phyloP scores from a whole-genome alignment of 2,797 vertebrate genomes.

The Melanotaenia maccullochi region DNA sequence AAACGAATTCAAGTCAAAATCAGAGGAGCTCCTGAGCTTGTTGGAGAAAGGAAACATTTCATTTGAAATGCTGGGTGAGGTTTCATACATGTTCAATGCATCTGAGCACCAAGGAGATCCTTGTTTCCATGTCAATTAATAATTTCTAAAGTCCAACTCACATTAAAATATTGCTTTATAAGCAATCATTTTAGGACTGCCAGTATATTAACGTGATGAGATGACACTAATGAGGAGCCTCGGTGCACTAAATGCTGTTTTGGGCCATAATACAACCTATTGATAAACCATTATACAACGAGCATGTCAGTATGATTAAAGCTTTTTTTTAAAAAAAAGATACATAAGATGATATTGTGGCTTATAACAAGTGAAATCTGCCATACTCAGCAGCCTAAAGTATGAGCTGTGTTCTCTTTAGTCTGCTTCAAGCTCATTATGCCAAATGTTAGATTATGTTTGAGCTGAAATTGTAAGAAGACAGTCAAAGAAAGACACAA shows the following conservation, averaged over 20 bases:
- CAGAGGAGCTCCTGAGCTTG: slow-evolving; percentile 40
- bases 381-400: slow-evolving; percentile 35
- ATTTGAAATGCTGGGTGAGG: slow-evolving; percentile 41
- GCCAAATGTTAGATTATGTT: slow-evolving; percentile 26
- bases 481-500: slow-evolving; percentile 12
- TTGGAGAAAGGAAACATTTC: slow-evolving; percentile 42
- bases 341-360: slow-evolving; percentile 27
- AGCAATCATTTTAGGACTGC: slow-evolving; percentile 26
- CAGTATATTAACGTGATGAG: slow-evolving; percentile 40
- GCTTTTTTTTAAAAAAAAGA: slow-evolving; percentile 31
- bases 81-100: slow-evolving; percentile 45
- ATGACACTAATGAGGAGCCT: slow-evolving; percentile 29
- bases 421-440: slow-evolving; percentile 36
- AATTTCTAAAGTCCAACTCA: not conserved
- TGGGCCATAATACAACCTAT: slow-evolving; percentile 13
- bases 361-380: slow-evolving; percentile 52
- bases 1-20: slow-evolving; percentile 45
- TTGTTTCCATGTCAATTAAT: slow-evolving; percentile 30
- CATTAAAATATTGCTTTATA: slow-evolving; percentile 34
- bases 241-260: slow-evolving; percentile 43
- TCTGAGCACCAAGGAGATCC: slow-evolving; percentile 13
- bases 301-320: slow-evolving; percentile 23
- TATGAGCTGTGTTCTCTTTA: slow-evolving; percentile 32
- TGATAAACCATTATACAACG: slow-evolving; percentile 13
- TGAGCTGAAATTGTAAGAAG: slow-evolving; percentile 5